A percentile compares a stretch with the other conserved stretches of the same genome.
These are phyloP conservation scores for Lithophane ornitopus DNA, from an alignment of 2,888 invertebrate genomes.

Conservation along the genomic window DNA sequence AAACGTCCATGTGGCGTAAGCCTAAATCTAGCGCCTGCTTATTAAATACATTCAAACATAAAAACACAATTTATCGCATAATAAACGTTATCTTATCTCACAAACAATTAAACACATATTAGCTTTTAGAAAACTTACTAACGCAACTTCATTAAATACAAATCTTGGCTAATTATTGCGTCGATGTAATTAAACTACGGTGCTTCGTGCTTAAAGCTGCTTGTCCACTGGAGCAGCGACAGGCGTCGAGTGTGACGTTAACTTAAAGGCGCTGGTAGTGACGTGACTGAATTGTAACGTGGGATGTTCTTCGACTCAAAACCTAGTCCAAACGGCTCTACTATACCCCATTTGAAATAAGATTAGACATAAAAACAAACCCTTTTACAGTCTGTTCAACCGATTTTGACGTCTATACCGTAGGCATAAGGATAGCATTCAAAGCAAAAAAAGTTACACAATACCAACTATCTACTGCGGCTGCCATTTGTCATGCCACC, in stretches of 20 bases:
- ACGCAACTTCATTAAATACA: conserved; percentile 74
- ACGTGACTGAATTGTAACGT: background rate
- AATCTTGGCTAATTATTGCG: conserved; percentile 78
- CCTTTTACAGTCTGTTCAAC: no score
- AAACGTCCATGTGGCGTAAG: conserved; percentile 17
- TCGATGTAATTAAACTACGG: conserved; percentile 68
- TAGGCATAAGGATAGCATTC: no score
- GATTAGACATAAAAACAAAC: no score
- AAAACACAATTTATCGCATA: conserved; percentile 57
- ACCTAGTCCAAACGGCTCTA: background rate
- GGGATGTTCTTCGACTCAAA: no score
- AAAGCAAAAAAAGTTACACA: no score
- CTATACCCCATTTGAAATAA: no score
- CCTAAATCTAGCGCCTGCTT: conserved; percentile 21
- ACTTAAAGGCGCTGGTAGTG: background rate
- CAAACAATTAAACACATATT: conserved; percentile 66
- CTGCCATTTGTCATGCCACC: no score
- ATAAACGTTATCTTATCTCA: conserved; percentile 68
- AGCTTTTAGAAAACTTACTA: conserved; percentile 69
- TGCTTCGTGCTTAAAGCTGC: conserved; percentile 38
- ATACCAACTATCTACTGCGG: no score
- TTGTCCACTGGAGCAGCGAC: background rate
- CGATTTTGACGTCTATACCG: no score
- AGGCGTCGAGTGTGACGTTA: background rate
- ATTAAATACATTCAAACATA: conserved; percentile 44